These are phyloP conservation scores for Cherax quadricarinatus DNA, from an alignment of 1,140 invertebrate species.

Conservation along the genomic window DNA sequence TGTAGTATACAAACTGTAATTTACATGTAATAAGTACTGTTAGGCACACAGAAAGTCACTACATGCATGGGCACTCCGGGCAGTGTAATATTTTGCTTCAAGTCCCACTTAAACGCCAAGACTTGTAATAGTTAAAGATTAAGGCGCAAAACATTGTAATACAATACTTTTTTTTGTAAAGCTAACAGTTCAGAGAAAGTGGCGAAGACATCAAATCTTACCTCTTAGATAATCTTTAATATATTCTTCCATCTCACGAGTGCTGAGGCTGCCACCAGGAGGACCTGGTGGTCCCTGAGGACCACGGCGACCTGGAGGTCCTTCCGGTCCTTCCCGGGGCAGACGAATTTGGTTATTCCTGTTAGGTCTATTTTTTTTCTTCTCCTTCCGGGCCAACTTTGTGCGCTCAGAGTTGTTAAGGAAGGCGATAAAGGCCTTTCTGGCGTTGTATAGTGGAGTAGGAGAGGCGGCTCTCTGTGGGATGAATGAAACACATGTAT, in stretches of 20 bases:
- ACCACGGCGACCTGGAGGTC: conserved; percentile 50
- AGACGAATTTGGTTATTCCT: conserved; percentile 50
- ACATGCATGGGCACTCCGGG: too few species aligned
- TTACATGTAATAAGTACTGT: too few species aligned
- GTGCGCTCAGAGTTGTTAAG: conserved; percentile 28
- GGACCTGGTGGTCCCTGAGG: conserved; percentile 42
- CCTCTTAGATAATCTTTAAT: conserved; percentile 58
- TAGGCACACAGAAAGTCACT: too few species aligned
- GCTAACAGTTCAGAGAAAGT: background rate
- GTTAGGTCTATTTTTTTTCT: conserved; percentile 12
- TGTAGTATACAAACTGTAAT: too few species aligned
- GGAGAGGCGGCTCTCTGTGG: conserved; percentile 3
- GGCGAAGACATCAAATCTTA: background rate
- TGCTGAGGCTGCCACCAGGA: conserved; percentile 41
- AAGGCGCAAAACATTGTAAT: background rate
- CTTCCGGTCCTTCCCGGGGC: conserved; percentile 46
- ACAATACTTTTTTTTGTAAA: background rate
- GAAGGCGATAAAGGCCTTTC: conserved; percentile 34
- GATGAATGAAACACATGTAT: too few species aligned
- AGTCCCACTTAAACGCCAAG: too few species aligned
- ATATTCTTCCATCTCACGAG: conserved; percentile 54
- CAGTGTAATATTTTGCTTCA: too few species aligned
- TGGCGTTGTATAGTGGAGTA: background rate
- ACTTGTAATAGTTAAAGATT: too few species aligned
- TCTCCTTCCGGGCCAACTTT: background rate